A percentile compares a stretch with the other conserved stretches of the same genome.
These are phyloP conservation scores for Chaetops frenatus DNA, from an alignment of 2,113 vertebrate species.

Conservation along the genomic window DNA sequence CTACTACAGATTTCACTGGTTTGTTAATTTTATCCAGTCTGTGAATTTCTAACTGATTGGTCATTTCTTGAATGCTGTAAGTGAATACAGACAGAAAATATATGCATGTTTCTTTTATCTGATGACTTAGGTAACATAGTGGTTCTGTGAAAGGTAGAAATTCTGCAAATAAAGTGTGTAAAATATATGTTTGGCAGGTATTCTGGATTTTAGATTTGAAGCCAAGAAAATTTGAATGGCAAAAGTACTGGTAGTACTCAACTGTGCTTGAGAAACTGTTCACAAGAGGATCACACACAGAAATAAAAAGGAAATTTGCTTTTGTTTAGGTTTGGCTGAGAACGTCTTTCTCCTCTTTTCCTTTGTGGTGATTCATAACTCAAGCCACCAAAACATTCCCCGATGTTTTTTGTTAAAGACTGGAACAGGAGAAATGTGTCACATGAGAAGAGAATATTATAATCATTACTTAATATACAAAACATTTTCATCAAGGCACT, in stretches of 20 bases:
- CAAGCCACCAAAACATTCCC: not conserved
- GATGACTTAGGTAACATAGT: not conserved
- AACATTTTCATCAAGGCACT: not conserved
- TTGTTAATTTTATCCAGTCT: not conserved
- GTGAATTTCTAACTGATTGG: not conserved
- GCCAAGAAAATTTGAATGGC: not conserved
- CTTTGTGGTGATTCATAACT: not conserved
- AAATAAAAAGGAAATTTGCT: not conserved
- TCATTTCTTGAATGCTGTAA: not conserved
- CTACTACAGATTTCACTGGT: not conserved
- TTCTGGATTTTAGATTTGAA: not conserved
- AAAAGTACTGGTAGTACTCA: not conserved
- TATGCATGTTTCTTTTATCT: not conserved
- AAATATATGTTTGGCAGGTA: not conserved
- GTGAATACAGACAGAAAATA: not conserved
- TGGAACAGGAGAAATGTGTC: not conserved
- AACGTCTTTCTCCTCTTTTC: not conserved
- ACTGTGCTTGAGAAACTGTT: not conserved
- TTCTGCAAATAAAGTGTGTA: not conserved
- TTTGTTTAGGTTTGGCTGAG: not conserved
- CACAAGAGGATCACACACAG: not conserved
- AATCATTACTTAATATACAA: not conserved
- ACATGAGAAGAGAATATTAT: not conserved
- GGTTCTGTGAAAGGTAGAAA: not conserved
- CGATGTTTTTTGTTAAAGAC: not conserved